Conservation (phyloP, 2,888 invertebrate species). For the Sinelater perroti region DNA sequence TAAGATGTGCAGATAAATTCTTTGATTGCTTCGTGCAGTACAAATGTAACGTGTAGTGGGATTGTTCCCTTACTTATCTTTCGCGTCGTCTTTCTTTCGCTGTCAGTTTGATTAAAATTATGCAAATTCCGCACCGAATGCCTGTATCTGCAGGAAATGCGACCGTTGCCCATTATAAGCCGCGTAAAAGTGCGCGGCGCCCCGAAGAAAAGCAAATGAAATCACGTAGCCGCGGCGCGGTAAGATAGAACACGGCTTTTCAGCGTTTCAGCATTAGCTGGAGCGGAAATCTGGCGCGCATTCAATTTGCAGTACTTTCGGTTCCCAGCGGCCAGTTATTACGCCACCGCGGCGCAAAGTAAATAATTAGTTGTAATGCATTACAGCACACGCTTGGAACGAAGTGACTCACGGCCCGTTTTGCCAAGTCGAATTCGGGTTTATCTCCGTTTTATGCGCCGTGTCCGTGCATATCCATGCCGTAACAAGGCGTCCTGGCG, state of each 20-base stretch:
- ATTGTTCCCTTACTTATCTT: no score
- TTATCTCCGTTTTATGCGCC: constrained; percentile 17
- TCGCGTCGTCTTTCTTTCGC: no score
- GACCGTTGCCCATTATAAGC: no score
- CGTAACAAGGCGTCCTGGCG: not conserved
- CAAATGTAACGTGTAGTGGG: no score
- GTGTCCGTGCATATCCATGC: constrained; percentile 2
- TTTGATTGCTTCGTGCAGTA: no score
- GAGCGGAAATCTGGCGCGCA: constrained; percentile 12
- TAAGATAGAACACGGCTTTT: not conserved
- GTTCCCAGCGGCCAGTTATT: constrained; percentile 6
- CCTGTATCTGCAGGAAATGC: no score
- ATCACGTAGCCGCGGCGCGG: not conserved
- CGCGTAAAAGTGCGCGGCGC: no score
- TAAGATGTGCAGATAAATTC: no score
- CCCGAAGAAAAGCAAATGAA: not conserved
- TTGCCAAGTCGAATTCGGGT: constrained; percentile 13
- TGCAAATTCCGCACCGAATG: no score
- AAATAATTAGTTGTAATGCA: constrained; percentile 22
- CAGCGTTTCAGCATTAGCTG: not conserved
- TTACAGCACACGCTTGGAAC: constrained; percentile 18
- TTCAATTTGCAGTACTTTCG: constrained; percentile 15
- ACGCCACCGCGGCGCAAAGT: constrained; percentile 9
- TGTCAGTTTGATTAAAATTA: no score
- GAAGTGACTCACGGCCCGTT: constrained; percentile 15